phyloP scores from a whole-genome alignment of 2,113 vertebrate genomes.

The Gopherus evgoodei region DNA sequence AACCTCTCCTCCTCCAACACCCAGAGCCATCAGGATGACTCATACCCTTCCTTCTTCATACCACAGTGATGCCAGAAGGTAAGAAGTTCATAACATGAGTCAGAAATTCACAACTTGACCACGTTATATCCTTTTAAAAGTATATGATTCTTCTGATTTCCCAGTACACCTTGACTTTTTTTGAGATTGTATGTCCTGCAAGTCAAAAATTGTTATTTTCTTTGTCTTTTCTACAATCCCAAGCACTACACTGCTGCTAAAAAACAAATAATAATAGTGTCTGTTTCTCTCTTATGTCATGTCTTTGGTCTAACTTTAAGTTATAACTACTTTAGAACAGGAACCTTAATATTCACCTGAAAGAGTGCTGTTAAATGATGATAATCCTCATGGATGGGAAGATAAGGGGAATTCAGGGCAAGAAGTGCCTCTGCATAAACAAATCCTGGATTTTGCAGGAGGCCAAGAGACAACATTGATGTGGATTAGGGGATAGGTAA shows the following conservation, averaged over 20 bases:
- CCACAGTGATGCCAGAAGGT: constrained; percentile 96
- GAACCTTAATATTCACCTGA: background rate
- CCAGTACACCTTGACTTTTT: background rate
- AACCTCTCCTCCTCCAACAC: constrained; percentile 96
- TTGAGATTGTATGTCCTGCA: background rate
- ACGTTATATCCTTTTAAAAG: accelerated
- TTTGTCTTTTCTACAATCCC: background rate
- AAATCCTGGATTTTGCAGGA: background rate
- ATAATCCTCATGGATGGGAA: background rate
- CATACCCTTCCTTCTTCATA: constrained; percentile 96
- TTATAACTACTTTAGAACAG: background rate
- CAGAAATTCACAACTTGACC: background rate
- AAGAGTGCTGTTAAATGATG: background rate
- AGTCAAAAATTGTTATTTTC: background rate
- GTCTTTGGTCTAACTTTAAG: background rate
- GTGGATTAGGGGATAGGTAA: background rate
- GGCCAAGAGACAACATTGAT: background rate
- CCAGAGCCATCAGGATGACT: constrained; percentile 95
- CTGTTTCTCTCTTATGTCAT: background rate
- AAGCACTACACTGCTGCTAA: background rate
- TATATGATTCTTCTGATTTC: background rate
- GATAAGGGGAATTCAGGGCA: background rate
- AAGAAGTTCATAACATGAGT: background rate
- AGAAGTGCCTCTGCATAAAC: background rate
- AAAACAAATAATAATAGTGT: background rate